phyloP scores from a whole-genome alignment of 2,113 vertebrate genomes.

The Phodopus roborovskii region DNA sequence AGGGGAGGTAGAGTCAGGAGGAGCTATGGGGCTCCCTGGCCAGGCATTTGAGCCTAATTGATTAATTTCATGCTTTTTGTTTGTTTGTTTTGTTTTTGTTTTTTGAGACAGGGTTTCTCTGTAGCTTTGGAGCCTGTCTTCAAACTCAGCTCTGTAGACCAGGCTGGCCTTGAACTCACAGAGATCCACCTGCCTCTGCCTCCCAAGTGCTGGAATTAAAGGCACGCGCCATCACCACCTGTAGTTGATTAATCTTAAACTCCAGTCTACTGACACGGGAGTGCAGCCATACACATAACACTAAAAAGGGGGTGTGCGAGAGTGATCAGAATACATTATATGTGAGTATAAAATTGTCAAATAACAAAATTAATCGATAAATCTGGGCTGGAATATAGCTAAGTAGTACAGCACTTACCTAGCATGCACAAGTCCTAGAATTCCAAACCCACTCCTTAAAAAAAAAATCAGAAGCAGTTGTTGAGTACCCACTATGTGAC shows the following conservation, averaged over 20 bases:
- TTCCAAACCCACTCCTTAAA: not conserved
- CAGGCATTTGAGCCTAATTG: not conserved
- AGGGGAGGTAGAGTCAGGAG: not conserved
- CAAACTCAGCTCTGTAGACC: too few relatives aligned
- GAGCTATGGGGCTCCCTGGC: not conserved
- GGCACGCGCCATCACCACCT: too few relatives aligned
- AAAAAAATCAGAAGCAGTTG: not conserved
- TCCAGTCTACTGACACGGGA: not conserved
- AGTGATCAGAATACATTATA: not conserved
- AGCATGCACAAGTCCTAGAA: not conserved
- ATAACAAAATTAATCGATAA: not conserved
- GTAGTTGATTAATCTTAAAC: not conserved
- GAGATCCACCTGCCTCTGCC: too few relatives aligned
- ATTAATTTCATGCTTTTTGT: not conserved
- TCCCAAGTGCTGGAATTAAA: too few relatives aligned
- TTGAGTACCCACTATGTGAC: accelerated
- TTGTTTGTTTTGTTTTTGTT: too few relatives aligned
- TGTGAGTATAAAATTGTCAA: not conserved
- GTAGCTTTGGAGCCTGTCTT: too few relatives aligned
- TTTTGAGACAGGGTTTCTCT: too few relatives aligned
- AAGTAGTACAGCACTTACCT: not conserved
- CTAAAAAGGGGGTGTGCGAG: too few relatives aligned
- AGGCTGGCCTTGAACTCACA: too few relatives aligned
- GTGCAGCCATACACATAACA: not conserved
- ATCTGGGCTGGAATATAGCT: not conserved